Evolutionary conservation across 1,140 invertebrate genomes (phyloP), one percentile per base, ranked within the genome.

Genomic region (Colletes latitarsis): DNA sequence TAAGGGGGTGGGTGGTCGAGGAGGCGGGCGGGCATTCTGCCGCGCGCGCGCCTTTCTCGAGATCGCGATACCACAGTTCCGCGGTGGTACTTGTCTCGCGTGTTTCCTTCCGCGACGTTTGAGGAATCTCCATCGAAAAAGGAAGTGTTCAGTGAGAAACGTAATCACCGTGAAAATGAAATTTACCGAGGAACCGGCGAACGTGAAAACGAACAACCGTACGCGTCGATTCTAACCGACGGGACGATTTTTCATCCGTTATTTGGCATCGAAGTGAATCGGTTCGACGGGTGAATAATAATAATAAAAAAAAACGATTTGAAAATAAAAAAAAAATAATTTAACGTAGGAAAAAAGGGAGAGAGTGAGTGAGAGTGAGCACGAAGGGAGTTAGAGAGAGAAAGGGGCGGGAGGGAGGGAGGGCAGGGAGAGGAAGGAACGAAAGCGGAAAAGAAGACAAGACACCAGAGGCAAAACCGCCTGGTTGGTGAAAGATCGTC

Each of bases 61-160:
- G 77, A 79, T 79, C 77, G 77, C 77, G 77, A 79, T 79, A 79
- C 77, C 69, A 79, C 77, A 79, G 77, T 79, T 79, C 77, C 77
- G 77, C 77, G 77, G 70, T 79, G 70, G 77, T 79, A 79, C 77
- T 79, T 79, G 70, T 68, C 53, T 67, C 64, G 75, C 81, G 49
- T 79, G 64, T 82, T 80, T 84, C 75, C 81, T 73, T 84, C 77
- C 75, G 75, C 52, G 77, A 75, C 71, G 78, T 67, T 75, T 75
- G 15, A 68, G 71, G 53, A 68, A 67, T 21, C 64, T 14, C 62
- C 6, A 39, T 43, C 8, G 19, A 75, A 74, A 55, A 52, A 68
- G 63, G 53, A 80, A 67, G 68, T 72, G 52, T 79, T 58, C 14
- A 30, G 58, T 17, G 41, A 49, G 0, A 71, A 68, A 21, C 21